phyloP scores from a whole-genome alignment of 2,888 invertebrate genomes.

The Rotaria sp. region DNA sequence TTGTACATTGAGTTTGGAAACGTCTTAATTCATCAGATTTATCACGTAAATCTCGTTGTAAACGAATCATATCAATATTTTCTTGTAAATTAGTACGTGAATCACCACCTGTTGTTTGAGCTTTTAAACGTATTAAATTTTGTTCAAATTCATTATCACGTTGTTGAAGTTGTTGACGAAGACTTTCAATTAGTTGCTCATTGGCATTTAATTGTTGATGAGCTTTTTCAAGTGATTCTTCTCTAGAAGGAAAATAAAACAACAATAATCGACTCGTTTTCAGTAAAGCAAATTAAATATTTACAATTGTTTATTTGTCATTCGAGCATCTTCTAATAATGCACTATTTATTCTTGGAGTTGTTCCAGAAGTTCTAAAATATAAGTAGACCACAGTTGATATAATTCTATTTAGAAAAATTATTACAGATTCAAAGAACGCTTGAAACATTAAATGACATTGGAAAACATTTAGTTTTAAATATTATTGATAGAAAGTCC shows the following conservation, averaged over 20 bases:
- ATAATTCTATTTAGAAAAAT: no score
- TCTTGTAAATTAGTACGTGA: constrained; percentile 50
- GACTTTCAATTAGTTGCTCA: constrained; percentile 50
- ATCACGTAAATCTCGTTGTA: constrained; percentile 55
- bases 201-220: constrained; percentile 51
- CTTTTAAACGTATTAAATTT: constrained; percentile 30
- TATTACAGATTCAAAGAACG: no score
- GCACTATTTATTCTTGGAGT: not conserved
- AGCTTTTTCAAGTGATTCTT: constrained; percentile 48
- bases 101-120: constrained; percentile 30
- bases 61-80: constrained; percentile 55
- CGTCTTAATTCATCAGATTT: constrained; percentile 51
- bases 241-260: constrained; percentile 44
- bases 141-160: constrained; percentile 34
- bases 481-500: no score
- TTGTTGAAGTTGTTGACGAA: constrained; percentile 46
- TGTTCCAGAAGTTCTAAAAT: not conserved
- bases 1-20: constrained; percentile 51
- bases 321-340: constrained; percentile 47
- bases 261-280: no score
- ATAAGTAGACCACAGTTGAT: not conserved
- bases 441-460: no score
- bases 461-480: no score
- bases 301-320: constrained; percentile 48
- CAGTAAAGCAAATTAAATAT: constrained; percentile 32